These are phyloP conservation scores for Dryobota labecula DNA, from an alignment of 2,888 invertebrate genomes.

Conservation along the genomic window DNA sequence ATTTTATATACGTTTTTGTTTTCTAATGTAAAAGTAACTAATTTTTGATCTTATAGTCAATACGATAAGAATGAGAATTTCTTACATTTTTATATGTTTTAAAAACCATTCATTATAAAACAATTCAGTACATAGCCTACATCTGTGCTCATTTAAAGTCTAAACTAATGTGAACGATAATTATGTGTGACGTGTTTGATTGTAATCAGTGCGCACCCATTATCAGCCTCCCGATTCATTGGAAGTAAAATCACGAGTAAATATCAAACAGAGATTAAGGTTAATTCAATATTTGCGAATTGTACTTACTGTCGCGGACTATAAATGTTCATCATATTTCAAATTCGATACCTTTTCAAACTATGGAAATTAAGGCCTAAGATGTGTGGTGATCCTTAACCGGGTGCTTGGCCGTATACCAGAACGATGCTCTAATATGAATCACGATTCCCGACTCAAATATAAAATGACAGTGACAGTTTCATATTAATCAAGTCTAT, in stretches of 20 bases:
- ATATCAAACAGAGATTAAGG: background rate
- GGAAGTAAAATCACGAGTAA: constrained; percentile 1
- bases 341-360: too few relatives aligned
- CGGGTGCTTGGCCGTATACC: too few relatives aligned
- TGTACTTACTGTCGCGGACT: too few relatives aligned
- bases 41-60: background rate
- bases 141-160: constrained; percentile 5
- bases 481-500: too few relatives aligned
- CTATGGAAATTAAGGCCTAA: too few relatives aligned
- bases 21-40: background rate
- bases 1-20: background rate
- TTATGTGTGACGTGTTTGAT: constrained; percentile 32
- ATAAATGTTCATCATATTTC: too few relatives aligned
- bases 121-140: background rate
- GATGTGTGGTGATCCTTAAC: too few relatives aligned
- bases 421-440: too few relatives aligned
- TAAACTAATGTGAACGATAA: constrained; percentile 30
- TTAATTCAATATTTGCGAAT: too few relatives aligned
- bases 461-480: too few relatives aligned
- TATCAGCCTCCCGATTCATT: constrained; percentile 20
- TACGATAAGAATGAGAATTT: background rate
- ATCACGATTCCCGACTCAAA: too few relatives aligned
- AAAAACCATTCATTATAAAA: background rate
- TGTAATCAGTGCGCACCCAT: constrained; percentile 24
- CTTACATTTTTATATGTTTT: background rate